Conservation (phyloP, 2,113 vertebrate genomes). For the Rhinopomastus cyanomelas region DNA sequence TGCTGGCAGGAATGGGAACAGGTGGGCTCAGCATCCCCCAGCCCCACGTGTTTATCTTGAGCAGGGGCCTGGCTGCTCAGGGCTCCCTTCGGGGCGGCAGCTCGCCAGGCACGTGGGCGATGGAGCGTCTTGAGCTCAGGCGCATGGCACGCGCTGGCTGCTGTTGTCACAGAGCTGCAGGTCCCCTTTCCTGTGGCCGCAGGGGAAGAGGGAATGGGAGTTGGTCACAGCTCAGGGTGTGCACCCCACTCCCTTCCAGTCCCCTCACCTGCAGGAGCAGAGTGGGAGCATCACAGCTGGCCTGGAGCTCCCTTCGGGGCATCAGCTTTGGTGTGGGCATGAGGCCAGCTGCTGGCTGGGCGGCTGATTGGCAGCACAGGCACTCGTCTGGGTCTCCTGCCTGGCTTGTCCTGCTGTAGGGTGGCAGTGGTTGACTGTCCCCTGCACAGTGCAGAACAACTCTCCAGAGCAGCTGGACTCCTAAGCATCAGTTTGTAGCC, state of each 20-base stretch:
- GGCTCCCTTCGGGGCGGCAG: background rate
- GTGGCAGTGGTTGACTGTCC: accelerated
- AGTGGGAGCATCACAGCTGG: background rate
- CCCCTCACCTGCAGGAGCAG: background rate
- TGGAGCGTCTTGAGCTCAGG: accelerated
- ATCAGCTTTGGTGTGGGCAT: accelerated
- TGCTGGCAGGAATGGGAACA: background rate
- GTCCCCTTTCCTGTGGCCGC: background rate
- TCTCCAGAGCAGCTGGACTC: accelerated
- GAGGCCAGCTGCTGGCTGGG: accelerated
- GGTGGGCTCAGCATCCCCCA: background rate
- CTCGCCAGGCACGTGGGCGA: accelerated
- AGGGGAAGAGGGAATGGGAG: background rate
- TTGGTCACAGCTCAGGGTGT: background rate
- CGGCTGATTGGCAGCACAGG: background rate
- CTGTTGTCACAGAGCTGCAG: accelerated
- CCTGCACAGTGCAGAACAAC: accelerated
- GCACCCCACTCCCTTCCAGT: accelerated
- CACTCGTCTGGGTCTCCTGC: accelerated
- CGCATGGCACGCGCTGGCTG: accelerated
- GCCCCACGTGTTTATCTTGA: slow-evolving; percentile 34
- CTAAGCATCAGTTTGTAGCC: background rate
- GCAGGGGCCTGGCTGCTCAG: background rate
- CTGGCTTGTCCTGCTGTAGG: background rate
- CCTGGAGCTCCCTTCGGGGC: accelerated